Evolutionary conservation across 2,888 invertebrate species (phyloP).

Genomic region (Chrysolina oricalcia): DNA sequence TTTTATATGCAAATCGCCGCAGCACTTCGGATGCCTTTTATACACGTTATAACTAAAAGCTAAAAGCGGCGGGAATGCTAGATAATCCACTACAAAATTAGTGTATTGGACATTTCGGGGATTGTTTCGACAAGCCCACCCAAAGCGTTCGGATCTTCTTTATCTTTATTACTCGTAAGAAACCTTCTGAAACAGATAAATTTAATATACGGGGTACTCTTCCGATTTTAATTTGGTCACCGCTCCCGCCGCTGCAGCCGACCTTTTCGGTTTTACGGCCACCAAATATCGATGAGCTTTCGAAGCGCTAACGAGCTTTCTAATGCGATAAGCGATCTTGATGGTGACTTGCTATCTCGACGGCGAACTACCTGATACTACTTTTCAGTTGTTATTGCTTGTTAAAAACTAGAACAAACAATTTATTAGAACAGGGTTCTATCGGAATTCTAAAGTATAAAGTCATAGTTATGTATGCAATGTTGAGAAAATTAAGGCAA

Average conservation of each 20-base stretch:
- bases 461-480: too few relatives aligned
- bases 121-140: slow-evolving; percentile 65
- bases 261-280: slow-evolving; percentile 55
- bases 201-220: slow-evolving; percentile 62
- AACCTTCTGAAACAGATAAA: slow-evolving; percentile 64
- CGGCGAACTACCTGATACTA: slow-evolving; percentile 45
- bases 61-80: slow-evolving; percentile 59
- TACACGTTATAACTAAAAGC: slow-evolving; percentile 47
- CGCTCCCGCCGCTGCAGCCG: slow-evolving; percentile 45
- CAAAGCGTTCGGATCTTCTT: slow-evolving; percentile 58
- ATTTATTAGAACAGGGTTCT: slow-evolving; percentile 46
- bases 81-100: slow-evolving; percentile 61
- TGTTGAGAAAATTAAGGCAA: too few relatives aligned
- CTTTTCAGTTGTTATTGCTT: slow-evolving; percentile 40
- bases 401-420: slow-evolving; percentile 32
- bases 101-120: slow-evolving; percentile 63
- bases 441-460: too few relatives aligned
- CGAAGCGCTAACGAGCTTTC: slow-evolving; percentile 54
- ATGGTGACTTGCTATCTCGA: slow-evolving; percentile 13
- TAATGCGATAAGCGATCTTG: slow-evolving; percentile 50
- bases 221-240: slow-evolving; percentile 56
- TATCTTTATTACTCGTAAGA: slow-evolving; percentile 66
- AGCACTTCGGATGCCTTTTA: slow-evolving; percentile 49
- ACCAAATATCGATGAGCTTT: slow-evolving; percentile 50
- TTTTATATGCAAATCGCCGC: slow-evolving; percentile 54